Evolutionary conservation across 1,140 invertebrate genomes (phyloP).

Genomic region (Zaprionus kolodkinae): DNA sequence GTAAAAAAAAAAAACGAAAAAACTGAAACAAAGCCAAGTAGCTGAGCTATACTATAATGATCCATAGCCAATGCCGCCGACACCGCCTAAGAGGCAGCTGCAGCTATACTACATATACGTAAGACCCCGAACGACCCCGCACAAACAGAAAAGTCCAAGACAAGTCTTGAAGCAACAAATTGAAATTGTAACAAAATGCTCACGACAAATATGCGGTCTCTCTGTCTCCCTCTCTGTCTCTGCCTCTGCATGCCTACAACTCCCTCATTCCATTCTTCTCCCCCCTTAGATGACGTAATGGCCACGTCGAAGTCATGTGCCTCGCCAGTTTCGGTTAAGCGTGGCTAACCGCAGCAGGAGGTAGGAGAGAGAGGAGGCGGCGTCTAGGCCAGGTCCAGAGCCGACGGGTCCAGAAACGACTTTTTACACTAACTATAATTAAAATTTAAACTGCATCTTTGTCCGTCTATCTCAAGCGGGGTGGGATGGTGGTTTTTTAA

Average conservation of each 20-base stretch:
- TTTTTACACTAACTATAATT: conserved; percentile 39
- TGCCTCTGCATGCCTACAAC: conserved; percentile 24
- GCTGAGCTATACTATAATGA: background rate
- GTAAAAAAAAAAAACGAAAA: too few species aligned
- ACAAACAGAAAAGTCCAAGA: conserved; percentile 23
- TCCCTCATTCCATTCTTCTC: background rate
- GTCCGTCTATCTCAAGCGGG: background rate
- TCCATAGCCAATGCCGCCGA: conserved; percentile 33
- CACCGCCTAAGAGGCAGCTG: conserved; percentile 18
- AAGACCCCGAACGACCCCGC: conserved; percentile 32
- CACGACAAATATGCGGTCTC: conserved; percentile 53
- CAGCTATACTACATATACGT: conserved; percentile 3
- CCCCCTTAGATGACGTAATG: conserved; percentile 37
- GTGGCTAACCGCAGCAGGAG: conserved; percentile 23
- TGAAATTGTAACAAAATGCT: conserved; percentile 58
- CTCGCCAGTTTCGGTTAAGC: conserved; percentile 24
- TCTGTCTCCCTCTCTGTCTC: conserved; percentile 9
- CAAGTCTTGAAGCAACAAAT: conserved; percentile 50
- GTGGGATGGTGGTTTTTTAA: background rate
- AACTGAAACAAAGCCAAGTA: conserved; percentile 26
- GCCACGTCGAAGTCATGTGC: conserved; percentile 41
- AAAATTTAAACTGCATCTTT: conserved; percentile 46
- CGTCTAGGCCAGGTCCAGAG: conserved; percentile 47
- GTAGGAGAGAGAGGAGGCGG: background rate
- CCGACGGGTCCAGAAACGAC: conserved; percentile 18